These are phyloP conservation scores for Lottia gigantea DNA, from an alignment of 2,888 invertebrate genomes.

Conservation along the genomic window DNA sequence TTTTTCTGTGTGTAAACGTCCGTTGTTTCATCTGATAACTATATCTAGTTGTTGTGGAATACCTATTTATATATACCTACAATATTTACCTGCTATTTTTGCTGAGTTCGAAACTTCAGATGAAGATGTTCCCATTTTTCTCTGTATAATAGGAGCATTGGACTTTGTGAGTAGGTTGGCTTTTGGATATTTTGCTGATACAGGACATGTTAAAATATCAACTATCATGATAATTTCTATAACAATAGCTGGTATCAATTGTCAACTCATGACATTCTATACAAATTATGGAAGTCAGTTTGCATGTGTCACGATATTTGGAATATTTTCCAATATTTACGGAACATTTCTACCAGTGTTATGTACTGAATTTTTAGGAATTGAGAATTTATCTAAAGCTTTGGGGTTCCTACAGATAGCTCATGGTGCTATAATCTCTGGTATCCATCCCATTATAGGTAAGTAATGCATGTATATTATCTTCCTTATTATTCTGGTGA, in stretches of 20 bases:
- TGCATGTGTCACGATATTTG: not conserved
- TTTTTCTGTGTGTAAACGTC: not conserved
- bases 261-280: not conserved
- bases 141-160: conserved; percentile 24
- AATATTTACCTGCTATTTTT: conserved; percentile 24
- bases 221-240: not conserved
- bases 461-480: too few relatives aligned
- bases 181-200: conserved; percentile 27
- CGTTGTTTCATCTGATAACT: not conserved
- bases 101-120: conserved; percentile 18
- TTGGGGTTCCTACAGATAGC: not conserved
- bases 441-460: not conserved
- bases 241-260: not conserved
- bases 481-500: too few relatives aligned
- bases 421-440: not conserved
- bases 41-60: not conserved
- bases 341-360: not conserved
- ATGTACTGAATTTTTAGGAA: not conserved
- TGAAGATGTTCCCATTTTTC: conserved; percentile 20
- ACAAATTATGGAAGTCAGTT: not conserved
- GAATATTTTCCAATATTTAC: not conserved
- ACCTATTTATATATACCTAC: not conserved
- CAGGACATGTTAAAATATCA: conserved; percentile 14
- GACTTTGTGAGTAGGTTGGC: conserved; percentile 27
- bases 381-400: not conserved